Evolutionary conservation across 2,888 invertebrate genomes (phyloP).

Genomic region (Xanthorhoe spadicearia): DNA sequence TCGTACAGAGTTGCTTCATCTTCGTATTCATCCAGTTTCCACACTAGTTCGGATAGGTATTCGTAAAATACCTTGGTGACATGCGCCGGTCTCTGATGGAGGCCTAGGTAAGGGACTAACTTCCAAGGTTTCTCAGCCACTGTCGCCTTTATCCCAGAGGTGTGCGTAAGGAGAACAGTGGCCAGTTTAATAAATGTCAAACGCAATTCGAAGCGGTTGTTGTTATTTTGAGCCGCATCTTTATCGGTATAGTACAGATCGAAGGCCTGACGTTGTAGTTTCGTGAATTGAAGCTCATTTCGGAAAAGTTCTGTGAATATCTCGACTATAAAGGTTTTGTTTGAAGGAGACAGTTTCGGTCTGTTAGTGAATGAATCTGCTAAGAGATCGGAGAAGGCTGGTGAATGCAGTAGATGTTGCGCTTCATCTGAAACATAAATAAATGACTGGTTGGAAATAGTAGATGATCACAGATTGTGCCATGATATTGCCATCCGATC

Average conservation of each 20-base stretch:
- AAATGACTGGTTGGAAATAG: background rate
- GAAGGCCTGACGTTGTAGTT: constrained; percentile 48
- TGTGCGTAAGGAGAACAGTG: constrained; percentile 47
- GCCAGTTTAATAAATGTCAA: constrained; percentile 46
- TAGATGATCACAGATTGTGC: too few relatives aligned
- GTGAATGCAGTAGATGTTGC: constrained; percentile 50
- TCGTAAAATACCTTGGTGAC: constrained; percentile 45
- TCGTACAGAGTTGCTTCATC: constrained; percentile 49
- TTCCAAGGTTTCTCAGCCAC: constrained; percentile 48
- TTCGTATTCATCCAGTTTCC: constrained; percentile 50
- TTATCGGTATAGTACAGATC: constrained; percentile 33
- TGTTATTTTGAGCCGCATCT: constrained; percentile 38
- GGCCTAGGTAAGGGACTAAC: constrained; percentile 38
- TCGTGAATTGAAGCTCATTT: constrained; percentile 57
- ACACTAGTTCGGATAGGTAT: constrained; percentile 49
- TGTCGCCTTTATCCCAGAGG: constrained; percentile 49
- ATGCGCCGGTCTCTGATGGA: constrained; percentile 37
- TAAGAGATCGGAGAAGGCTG: constrained; percentile 55
- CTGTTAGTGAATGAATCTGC: constrained; percentile 46
- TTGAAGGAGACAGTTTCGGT: constrained; percentile 43
- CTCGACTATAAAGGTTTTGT: constrained; percentile 51
- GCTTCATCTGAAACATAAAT: constrained; percentile 49
- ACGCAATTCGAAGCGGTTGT: constrained; percentile 31
- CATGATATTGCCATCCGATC: too few relatives aligned
- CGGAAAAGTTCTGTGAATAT: constrained; percentile 49